Evolutionary conservation across 2,113 vertebrate species (phyloP).

Genomic region (Gadus chalcogrammus): DNA sequence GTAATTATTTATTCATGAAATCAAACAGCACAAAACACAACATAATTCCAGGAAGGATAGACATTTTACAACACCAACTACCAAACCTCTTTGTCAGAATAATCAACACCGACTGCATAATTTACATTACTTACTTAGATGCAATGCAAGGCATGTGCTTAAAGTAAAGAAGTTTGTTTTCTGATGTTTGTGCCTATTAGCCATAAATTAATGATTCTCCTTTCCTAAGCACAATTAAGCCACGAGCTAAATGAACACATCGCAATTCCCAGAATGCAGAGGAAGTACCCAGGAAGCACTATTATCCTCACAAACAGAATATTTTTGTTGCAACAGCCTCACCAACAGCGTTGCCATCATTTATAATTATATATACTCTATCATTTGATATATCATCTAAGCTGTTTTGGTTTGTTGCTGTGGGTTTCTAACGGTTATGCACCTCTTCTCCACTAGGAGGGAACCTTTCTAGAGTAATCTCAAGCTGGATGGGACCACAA

Average conservation of each 20-base stretch:
- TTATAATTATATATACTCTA: conserved; percentile 44
- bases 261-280: conserved; percentile 69
- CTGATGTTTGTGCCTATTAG: conserved; percentile 81
- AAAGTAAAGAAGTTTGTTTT: conserved; percentile 84
- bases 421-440: too few species aligned
- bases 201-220: conserved; percentile 80
- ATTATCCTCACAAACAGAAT: conserved; percentile 77
- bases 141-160: conserved; percentile 64
- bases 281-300: conserved; percentile 65
- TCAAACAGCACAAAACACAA: conserved; percentile 61
- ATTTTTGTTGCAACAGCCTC: conserved; percentile 55
- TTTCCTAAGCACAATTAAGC: conserved; percentile 72
- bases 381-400: conserved; percentile 13
- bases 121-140: conserved; percentile 79
- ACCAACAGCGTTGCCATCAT: conserved; percentile 28
- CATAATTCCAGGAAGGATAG: conserved; percentile 63
- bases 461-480: too few species aligned
- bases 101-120: conserved; percentile 80
- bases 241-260: conserved; percentile 77
- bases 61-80: conserved; percentile 69
- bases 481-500: too few species aligned
- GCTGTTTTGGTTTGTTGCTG: conserved; percentile 31
- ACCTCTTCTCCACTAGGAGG: too few species aligned
- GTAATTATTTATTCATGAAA: conserved; percentile 64
- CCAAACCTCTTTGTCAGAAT: conserved; percentile 73